Evolutionary conservation across 2,888 invertebrate genomes (phyloP), one percentile per base, ranked within the genome.

Genomic region (Diarsia dahlii): DNA sequence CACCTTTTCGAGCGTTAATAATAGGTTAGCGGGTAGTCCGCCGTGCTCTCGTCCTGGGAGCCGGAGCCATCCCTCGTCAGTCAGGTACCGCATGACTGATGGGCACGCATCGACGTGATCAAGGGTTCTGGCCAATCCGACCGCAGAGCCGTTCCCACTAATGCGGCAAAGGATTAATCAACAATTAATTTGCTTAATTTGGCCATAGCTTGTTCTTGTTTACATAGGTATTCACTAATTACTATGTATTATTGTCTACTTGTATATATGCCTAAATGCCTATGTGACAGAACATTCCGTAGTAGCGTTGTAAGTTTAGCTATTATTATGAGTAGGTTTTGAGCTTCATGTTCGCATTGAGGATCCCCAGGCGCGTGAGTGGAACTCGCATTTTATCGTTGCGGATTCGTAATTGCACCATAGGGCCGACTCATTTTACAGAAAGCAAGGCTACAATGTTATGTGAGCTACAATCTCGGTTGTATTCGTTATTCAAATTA

Each of bases 121-220:
- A 89, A 90, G 89, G 89, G 89, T 76, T 82, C 81, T 82, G 84
- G 81, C 86, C 85, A 86, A 84, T 80, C 82, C 84, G 72, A 81
- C 86, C 88, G 81, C 89, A 82, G 62, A 76, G 28, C 66, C 74
- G 75, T 74, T 65, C 45, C 81, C 76, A 82, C 80, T 89, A 89
- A 89, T 87, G 87, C 84, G 84, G 72, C 81, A 71, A 80, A 81
- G 87, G 82, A 88, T 91, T 89, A 90, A 91, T 91, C 89, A 89
- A 88, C 89, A 85, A 90, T 91, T 91, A 90, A 90, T 91, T 89
- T 87, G 86, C 84, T 85, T 88, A 87, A 88, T 90, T 89, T 85
- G 80, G 74, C 71, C 45, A 71, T 65, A 76, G 45, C 63, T 76
- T 74, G 74, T 80, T 75, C 60, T 75, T 71, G 74, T 80, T 77